phyloP scores from a whole-genome alignment of 2,888 invertebrate genomes.

The Meliscaeva auricollis region DNA sequence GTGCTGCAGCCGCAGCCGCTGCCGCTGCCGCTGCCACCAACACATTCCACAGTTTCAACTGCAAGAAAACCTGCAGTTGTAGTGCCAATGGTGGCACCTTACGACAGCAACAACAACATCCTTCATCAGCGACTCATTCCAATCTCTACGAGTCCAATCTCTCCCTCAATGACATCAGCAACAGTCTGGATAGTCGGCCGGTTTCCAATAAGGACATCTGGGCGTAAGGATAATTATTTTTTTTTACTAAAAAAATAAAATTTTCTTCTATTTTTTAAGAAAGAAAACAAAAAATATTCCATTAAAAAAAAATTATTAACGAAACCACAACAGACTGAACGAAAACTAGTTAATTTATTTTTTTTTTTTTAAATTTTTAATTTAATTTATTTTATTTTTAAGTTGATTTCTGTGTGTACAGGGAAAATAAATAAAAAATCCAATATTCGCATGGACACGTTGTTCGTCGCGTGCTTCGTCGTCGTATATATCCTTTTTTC shows the following conservation, averaged over 20 bases:
- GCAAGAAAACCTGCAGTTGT: slow-evolving; percentile 82
- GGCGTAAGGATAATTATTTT: slow-evolving; percentile 79
- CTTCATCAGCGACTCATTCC: slow-evolving; percentile 77
- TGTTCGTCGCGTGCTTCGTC: background rate
- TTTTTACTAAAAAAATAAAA: background rate
- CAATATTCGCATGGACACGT: too few species aligned
- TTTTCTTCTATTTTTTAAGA: slow-evolving; percentile 42
- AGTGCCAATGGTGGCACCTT: slow-evolving; percentile 80
- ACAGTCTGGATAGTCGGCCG: slow-evolving; percentile 69
- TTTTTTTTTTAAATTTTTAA: slow-evolving; percentile 38
- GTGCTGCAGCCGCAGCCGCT: background rate
- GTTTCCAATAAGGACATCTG: slow-evolving; percentile 78
- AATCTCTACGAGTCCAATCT: slow-evolving; percentile 82
- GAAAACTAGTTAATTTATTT: slow-evolving; percentile 74
- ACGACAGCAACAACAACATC: slow-evolving; percentile 78
- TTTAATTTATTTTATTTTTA: slow-evolving; percentile 24
- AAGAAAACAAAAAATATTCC: slow-evolving; percentile 43
- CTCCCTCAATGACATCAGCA: slow-evolving; percentile 80
- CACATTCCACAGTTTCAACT: slow-evolving; percentile 80
- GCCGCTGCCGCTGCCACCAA: slow-evolving; percentile 57
- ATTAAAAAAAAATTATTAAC: slow-evolving; percentile 58
- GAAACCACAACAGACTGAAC: slow-evolving; percentile 76
- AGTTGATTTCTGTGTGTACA: slow-evolving; percentile 44
- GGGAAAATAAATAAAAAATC: slow-evolving; percentile 31
- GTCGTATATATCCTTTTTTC: slow-evolving; percentile 38